Evolutionary conservation across 2,888 invertebrate genomes (phyloP), one percentile per base, ranked within the genome.

Genomic region (Ferrisia virgata): DNA sequence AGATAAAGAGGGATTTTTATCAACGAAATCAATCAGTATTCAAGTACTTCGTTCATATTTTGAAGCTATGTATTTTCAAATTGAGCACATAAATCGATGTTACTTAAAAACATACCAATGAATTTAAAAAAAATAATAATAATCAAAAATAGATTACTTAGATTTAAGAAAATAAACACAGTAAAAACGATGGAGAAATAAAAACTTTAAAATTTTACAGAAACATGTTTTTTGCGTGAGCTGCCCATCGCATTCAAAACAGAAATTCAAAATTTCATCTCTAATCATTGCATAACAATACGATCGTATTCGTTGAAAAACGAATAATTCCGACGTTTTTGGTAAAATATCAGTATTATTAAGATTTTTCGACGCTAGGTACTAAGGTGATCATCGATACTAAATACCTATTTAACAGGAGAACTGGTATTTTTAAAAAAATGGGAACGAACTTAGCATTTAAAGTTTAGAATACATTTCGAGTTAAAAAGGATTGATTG

Each of bases 71-170:
- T 64, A 64, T 25, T 53, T 64, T 64, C 22, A 64, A 64, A 64
- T 64, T 64, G 58, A 64, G 58, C 58, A 64, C 58, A 64, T 64
- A 64, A 13, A 64, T 64, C 58, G 58, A 64, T 64, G 25, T 64
- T 64, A 28, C 22, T 64, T 53, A 18, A 64, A 64, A 25, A 64
- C 58, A 3, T 64, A 64, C 47, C 47, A 47, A 18, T 47, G 47
- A 47, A 47, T 47, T 47, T 0, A 64, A 13, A 64, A 64, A 43
- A 15, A 43, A 43, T 8, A 15, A 43, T 8, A 13, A 43, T 15
- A 43, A 64, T 64, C 58, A 64, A 64, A 28, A 64, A 47, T 64
- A 64, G 58, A 64, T 64, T 13, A 28, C 28, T 64, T 64, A 64
- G 18, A 9, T 25, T 25, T 64, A 25, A 28, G n/a, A 11, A 28